Conservation (phyloP, 2,113 vertebrate species). For the Saguinus midas region DNA sequence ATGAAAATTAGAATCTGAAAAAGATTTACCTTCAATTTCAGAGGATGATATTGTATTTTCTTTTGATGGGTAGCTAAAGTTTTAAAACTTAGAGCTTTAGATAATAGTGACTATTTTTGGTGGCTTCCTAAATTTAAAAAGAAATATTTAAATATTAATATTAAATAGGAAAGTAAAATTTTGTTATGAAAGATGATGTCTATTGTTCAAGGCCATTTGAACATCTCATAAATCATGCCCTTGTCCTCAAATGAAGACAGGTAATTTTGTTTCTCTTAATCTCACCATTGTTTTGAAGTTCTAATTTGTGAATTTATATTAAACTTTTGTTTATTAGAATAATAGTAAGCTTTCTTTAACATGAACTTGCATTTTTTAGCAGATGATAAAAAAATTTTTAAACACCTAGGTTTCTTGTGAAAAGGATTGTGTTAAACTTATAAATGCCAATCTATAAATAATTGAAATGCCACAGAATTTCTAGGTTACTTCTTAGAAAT, state of each 20-base stretch:
- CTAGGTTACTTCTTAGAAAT: background rate
- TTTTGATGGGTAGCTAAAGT: background rate
- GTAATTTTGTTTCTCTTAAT: background rate
- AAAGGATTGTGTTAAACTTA: background rate
- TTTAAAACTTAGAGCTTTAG: background rate
- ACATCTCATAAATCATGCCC: background rate
- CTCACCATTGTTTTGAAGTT: background rate
- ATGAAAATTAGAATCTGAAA: background rate
- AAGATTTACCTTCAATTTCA: background rate
- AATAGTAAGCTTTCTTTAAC: background rate
- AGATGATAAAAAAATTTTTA: background rate
- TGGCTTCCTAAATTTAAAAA: background rate
- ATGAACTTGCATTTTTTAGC: background rate
- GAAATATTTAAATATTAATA: background rate
- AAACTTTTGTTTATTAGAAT: background rate
- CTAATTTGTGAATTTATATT: background rate
- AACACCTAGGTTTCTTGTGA: background rate
- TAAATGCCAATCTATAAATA: background rate
- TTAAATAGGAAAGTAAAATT: background rate
- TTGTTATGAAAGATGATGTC: background rate
- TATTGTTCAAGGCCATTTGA: background rate
- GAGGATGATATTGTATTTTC: background rate
- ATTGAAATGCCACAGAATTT: background rate
- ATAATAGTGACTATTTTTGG: background rate
- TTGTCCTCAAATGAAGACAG: background rate